Evolutionary conservation across 1,140 invertebrate species (phyloP), one percentile per base, ranked within the genome.

Genomic region (Pollicipes pollicipes): DNA sequence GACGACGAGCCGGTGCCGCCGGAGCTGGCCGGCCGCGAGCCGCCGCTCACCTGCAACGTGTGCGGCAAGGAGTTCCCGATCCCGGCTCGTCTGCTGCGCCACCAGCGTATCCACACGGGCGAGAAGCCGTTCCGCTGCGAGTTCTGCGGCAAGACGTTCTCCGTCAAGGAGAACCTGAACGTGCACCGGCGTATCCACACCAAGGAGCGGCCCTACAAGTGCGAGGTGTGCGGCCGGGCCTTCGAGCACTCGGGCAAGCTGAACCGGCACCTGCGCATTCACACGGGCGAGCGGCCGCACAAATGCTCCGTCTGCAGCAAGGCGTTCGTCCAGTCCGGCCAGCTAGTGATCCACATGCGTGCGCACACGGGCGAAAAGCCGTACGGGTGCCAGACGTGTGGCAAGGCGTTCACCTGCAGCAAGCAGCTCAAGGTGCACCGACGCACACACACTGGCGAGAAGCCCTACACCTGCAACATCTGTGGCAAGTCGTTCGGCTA

Each of bases 171-270:
- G 78, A 94, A 94, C 79, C 82, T 94, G 66, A 91, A 90, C 79
- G 91, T 94, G 0, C 92, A 95, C 78, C 83, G 90, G n/a, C 83
- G 91, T 63, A 93, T 93, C 70, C 92, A 95, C 78, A 94, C 91
- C 32, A 93, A 93, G 78, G 84, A 85, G 79, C 83, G 88, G 0
- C 89, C 90, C 0, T 90, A 90, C 77, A 89, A 91, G 74, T 96
- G 94, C 78, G 87, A 91, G 67, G 89, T 94, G 30, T 97, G 94
- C 79, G 88, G 88, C 3, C 84, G 93, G 0, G 93, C 93, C 0
- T 95, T 94, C 76, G 91, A 95, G 76, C 93, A 96, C 79, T 90
- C 89, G 37, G 93, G 93, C 0, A 92, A 95, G 77, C 81, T 96
- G 35, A 91, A 94, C 76, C 85, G 93, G 28, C 92, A 94, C 77